Evolutionary conservation across 2,888 invertebrate species (phyloP).

Genomic region (Drosophila neotestacea): DNA sequence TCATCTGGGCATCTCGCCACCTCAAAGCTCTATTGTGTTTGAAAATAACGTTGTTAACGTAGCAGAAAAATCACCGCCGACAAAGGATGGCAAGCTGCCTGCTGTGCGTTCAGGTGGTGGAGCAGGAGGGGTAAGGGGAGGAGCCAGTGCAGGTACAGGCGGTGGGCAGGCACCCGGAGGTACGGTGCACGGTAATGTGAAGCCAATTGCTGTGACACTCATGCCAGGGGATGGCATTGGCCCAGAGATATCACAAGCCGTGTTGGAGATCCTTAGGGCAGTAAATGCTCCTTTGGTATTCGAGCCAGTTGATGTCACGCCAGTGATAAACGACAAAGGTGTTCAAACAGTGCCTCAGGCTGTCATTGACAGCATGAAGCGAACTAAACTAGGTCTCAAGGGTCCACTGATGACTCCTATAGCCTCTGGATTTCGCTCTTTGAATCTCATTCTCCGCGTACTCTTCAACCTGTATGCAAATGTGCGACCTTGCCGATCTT

Average conservation of each 20-base stretch:
- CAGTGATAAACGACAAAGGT: conserved; percentile 93
- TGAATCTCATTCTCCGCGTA: conserved; percentile 97
- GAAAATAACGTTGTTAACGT: not conserved
- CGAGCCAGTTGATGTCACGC: conserved; percentile 99
- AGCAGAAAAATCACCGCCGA: not conserved
- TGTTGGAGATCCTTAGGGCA: conserved; percentile 96
- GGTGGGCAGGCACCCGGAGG: not conserved
- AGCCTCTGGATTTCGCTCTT: conserved; percentile 98
- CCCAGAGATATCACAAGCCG: conserved; percentile 98
- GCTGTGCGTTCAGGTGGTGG: not conserved
- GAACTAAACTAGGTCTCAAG: conserved; percentile 97
- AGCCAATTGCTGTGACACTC: conserved; percentile 88
- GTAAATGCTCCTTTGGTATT: conserved; percentile 97
- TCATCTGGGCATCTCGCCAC: not conserved
- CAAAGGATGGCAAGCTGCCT: not conserved
- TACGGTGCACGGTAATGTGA: not conserved
- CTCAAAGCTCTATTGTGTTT: not conserved
- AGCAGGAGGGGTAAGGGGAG: not conserved
- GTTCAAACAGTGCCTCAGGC: conserved; percentile 96
- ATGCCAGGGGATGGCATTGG: conserved; percentile 99
- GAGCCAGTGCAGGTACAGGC: not conserved
- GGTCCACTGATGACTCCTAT: conserved; percentile 99
- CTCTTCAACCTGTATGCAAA: conserved; percentile 98
- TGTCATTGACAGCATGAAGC: conserved; percentile 98
- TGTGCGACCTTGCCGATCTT: conserved; percentile 96